Evolutionary conservation across 2,888 invertebrate species (phyloP).

Genomic region (Tuta absoluta): DNA sequence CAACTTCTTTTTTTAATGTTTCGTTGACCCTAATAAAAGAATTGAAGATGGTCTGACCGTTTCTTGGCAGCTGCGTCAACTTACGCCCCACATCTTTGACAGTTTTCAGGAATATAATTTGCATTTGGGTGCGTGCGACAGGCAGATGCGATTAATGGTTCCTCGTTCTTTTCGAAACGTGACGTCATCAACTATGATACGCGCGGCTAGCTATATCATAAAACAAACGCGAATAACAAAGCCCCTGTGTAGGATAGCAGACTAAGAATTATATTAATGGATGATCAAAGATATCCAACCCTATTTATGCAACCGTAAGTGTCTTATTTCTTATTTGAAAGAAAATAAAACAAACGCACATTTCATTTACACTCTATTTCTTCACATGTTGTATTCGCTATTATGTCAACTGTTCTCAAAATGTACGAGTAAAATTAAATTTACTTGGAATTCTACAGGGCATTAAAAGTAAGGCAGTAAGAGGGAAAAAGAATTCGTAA

Average conservation of each 20-base stretch:
- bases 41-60: background rate
- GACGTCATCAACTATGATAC: background rate
- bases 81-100: slow-evolving; percentile 15
- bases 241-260: background rate
- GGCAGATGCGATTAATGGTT: slow-evolving; percentile 23
- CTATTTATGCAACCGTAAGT: background rate
- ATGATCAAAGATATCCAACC: background rate
- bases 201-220: background rate
- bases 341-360: background rate
- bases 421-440: slow-evolving; percentile 9
- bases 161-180: slow-evolving; percentile 9
- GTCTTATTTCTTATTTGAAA: background rate
- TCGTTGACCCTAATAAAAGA: background rate
- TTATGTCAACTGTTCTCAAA: background rate
- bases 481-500: slow-evolving; percentile 3
- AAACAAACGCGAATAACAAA: slow-evolving; percentile 3
- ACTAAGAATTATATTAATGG: background rate
- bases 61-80: background rate
- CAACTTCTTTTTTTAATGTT: too few relatives aligned
- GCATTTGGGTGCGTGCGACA: slow-evolving; percentile 12
- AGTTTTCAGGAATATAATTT: slow-evolving; percentile 26
- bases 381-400: background rate
- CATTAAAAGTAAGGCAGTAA: background rate
- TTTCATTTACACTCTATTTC: background rate
- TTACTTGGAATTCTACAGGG: slow-evolving; percentile 9